phyloP scores from a whole-genome alignment of 2,888 invertebrate genomes.

The Sarcophaga subvicina region DNA sequence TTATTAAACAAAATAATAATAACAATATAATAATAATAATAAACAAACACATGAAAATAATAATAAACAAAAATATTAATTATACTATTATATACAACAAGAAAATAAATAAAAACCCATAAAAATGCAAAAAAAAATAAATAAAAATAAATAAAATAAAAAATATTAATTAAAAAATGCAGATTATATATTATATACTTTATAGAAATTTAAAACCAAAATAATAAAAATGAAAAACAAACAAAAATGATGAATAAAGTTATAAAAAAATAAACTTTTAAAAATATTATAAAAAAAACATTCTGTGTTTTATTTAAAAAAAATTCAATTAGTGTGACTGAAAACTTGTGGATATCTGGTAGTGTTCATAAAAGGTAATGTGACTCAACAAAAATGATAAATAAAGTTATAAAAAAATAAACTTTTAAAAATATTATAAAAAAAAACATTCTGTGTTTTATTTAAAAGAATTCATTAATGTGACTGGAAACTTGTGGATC shows the following conservation, averaged over 20 bases:
- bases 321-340: no score
- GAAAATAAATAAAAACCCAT: constrained; percentile 26
- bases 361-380: no score
- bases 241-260: constrained; percentile 70
- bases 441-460: constrained; percentile 53
- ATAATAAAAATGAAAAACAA: constrained; percentile 66
- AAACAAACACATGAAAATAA: not conserved
- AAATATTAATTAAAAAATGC: constrained; percentile 69
- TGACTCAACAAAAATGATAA: no score
- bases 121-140: constrained; percentile 25
- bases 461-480: constrained; percentile 5
- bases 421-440: constrained; percentile 70
- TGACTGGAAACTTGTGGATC: no score
- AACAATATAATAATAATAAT: not conserved
- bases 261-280: constrained; percentile 60
- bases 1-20: constrained; percentile 22
- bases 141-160: constrained; percentile 39
- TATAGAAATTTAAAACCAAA: constrained; percentile 73
- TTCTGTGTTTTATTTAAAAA: constrained; percentile 49
- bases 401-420: constrained; percentile 61
- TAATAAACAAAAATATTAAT: constrained; percentile 9
- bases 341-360: no score
- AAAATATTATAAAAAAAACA: constrained; percentile 67
- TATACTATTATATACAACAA: constrained; percentile 1
- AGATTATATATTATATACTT: constrained; percentile 74